Base-by-base conservation (phyloP, 2,888 invertebrate genomes). In the Aphodius sticticus region DNA sequence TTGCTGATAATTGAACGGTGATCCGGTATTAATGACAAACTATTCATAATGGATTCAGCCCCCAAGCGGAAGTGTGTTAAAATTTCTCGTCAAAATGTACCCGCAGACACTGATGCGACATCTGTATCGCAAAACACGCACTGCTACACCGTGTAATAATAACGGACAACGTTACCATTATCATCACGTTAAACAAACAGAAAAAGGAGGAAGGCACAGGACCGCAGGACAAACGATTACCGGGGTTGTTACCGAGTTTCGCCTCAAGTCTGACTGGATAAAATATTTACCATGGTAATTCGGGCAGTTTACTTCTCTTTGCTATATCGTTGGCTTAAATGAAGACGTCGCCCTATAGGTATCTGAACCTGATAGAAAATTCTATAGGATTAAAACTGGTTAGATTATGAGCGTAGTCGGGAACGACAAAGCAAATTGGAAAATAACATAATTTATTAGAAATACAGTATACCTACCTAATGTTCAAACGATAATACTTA, bases 11-110 rank as follows among this genome's bases (percentile, higher is more conserved):
- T 85, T 85, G 86, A 84, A 81, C 82, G 83, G 85, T 86, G 85
- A 85, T 85, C 83, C 53, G 84, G 85, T 85, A 85, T 85, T 86
- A 86, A 86, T 86, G 85, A 84, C 83, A 84, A 84, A 81, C 85
- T 85, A 86, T 86, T 85, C 85, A 85, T 86, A 85, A 85, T 80
- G 81, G 84, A 82, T 81, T 80, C 81, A 78, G 81, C 81, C 85
- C 84, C 81, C 81, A 81, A 84, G 85, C 53, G 53, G 53, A 53
- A 53, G 53, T 84, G 79, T 79, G 82, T 81, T 79, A 74, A 78
- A 80, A 80, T 81, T 78, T 81, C 80, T 71, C 80, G 76, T 80
- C 53, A 16, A 77, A 74, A 79, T 79, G 69, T 77, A 69, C 26
- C 53, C 53, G 53, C 77, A 16, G 78, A 75, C 78, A 75, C n/a